Base-by-base conservation (phyloP, 2,888 invertebrate species). In the Achlya flavicornis region DNA sequence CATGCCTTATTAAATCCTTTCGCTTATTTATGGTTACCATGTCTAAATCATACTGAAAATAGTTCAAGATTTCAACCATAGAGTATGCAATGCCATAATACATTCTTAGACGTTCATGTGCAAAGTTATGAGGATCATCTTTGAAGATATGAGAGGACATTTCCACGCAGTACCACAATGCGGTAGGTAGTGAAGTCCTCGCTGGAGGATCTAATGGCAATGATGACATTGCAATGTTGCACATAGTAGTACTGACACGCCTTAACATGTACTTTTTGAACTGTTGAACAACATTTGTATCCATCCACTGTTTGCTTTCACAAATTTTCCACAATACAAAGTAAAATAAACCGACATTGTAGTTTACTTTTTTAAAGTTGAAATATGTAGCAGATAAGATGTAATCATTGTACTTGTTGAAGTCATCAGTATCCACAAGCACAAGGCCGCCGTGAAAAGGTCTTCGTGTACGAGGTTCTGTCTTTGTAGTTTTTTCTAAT, bases 291-390 rank as follows among this genome's bases (percentile, higher is more conserved):
- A 85, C 80, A 62, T 85, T 85, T 71, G 61, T 76, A 38, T 85
- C 84, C 85, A 85, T 85, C 85, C 85, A 85, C 58, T 81, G 69
- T 72, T 85, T 85, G 8, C 73, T 79, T 67, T 84, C 84, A 67
- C 81, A 82, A 58, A 75, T 83, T 68, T 85, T 85, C 83, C 79
- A 85, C 64, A 85, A 53, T 41, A 83, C 78, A 35, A 62, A 86
- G 66, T 86, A 85, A 64, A 84, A 84, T 62, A 85, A 66, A 0
- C 83, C 83, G 48, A 78, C 60, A 66, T 86, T 85, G 67, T 73
- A 86, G 19, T 81, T 69, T 0, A 84, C 61, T 65, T 81, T 84
- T 63, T 81, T 84, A 48, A 7, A 71, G 69, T 80, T 61, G 62
- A 86, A 86, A 65, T 86, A 86, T 3, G 84, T 86, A 8, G 78